These are phyloP conservation scores for Pluvianellus socialis DNA, from an alignment of 2,113 vertebrate genomes.

Conservation along the genomic window DNA sequence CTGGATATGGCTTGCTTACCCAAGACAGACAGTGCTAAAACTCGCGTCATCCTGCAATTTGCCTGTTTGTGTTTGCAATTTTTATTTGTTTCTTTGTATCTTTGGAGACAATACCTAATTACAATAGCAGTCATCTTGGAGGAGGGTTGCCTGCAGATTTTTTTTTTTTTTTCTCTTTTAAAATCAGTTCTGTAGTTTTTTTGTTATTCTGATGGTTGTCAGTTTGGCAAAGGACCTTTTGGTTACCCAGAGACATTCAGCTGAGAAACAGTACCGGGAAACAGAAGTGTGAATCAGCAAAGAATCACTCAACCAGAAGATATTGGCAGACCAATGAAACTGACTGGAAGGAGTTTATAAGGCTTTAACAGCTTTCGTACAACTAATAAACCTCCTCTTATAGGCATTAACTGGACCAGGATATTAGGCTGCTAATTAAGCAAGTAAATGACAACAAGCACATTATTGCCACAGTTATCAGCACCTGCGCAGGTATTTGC, in stretches of 20 bases:
- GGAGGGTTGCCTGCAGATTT: background rate
- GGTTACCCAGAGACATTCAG: slow-evolving; percentile 2
- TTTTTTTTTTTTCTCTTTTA: background rate
- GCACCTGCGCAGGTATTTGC: slow-evolving; percentile 38
- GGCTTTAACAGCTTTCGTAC: slow-evolving; percentile 41
- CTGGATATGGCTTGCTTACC: background rate
- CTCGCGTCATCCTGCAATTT: background rate
- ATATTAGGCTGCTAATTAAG: slow-evolving; percentile 69
- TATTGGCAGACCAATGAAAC: slow-evolving; percentile 67
- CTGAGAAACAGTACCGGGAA: background rate
- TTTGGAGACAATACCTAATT: background rate
- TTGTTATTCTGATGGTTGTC: background rate
- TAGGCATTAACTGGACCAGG: slow-evolving; percentile 50
- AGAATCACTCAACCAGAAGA: slow-evolving; percentile 52
- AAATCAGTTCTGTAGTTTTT: background rate
- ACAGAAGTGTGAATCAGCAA: slow-evolving; percentile 4
- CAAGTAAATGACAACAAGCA: slow-evolving; percentile 49
- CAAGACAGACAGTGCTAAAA: background rate
- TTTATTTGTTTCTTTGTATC: background rate
- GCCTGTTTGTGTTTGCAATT: background rate
- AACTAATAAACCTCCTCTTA: slow-evolving; percentile 60
- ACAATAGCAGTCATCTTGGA: background rate
- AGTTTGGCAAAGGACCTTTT: background rate
- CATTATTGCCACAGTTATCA: background rate
- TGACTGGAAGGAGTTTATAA: slow-evolving; percentile 57